Conservation (phyloP, 2,797 vertebrate genomes). For the Esox lucius region DNA sequence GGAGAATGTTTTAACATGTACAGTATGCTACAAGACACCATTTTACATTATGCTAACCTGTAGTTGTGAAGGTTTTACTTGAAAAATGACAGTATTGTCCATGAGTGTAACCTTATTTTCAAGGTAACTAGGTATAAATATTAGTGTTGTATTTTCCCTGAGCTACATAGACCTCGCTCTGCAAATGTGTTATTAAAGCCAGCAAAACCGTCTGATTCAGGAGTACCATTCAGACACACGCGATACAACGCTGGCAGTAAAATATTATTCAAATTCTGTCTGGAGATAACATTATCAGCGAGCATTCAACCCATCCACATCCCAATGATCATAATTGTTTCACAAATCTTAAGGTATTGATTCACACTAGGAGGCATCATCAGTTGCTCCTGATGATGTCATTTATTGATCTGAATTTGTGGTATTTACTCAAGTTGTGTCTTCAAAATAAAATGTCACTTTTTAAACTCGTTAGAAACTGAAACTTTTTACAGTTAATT, state of each 20-base stretch:
- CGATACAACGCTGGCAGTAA: background rate
- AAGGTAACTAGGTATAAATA: constrained; percentile 55
- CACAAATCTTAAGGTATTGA: background rate
- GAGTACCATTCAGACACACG: constrained; percentile 17
- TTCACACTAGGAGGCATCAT: constrained; percentile 33
- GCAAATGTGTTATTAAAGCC: constrained; percentile 20
- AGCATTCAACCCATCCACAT: background rate
- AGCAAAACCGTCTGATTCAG: constrained; percentile 23
- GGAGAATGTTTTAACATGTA: background rate
- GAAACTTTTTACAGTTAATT: constrained; percentile 73
- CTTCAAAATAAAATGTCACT: constrained; percentile 76
- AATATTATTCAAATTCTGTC: background rate
- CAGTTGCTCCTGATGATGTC: constrained; percentile 62
- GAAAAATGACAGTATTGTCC: constrained; percentile 32
- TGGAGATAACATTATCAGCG: background rate
- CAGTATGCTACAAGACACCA: constrained; percentile 41
- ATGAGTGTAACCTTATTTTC: constrained; percentile 22
- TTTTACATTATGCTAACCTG: constrained; percentile 11
- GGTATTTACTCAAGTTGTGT: constrained; percentile 26
- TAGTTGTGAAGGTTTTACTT: constrained; percentile 16
- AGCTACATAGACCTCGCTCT: constrained; percentile 53
- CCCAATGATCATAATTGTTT: background rate
- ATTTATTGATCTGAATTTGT: constrained; percentile 73
- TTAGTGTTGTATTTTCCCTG: constrained; percentile 71
- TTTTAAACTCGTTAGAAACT: constrained; percentile 73